phyloP scores from a whole-genome alignment of 2,888 invertebrate genomes.

The Cremastobaeus sp. region DNA sequence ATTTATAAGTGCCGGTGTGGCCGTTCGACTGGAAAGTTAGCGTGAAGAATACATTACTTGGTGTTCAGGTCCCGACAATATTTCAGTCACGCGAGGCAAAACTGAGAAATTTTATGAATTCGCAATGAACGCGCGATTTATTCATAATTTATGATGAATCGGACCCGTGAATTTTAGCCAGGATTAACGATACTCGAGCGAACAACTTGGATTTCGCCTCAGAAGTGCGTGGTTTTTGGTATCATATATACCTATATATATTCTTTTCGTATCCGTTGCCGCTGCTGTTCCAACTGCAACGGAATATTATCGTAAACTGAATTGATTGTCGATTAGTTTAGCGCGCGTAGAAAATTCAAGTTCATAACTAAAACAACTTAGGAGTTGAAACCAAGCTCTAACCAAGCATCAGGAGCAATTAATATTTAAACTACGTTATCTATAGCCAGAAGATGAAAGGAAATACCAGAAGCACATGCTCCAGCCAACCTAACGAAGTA shows the following conservation, averaged over 20 bases:
- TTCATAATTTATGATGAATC: constrained; percentile 34
- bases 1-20: constrained; percentile 3
- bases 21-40: constrained; percentile 8
- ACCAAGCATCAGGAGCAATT: constrained; percentile 7
- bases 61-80: constrained; percentile 24
- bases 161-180: constrained; percentile 13
- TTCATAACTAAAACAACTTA: not conserved
- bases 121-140: constrained; percentile 17
- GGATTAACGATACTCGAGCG: constrained; percentile 18
- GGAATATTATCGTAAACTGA: not conserved
- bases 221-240: too few species aligned
- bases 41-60: constrained; percentile 35
- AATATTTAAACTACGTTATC: constrained; percentile 25
- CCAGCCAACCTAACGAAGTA: constrained; percentile 44
- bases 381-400: not conserved
- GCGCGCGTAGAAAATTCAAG: not conserved
- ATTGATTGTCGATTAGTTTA: not conserved
- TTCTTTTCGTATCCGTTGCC: too few species aligned
- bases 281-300: not conserved
- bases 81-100: constrained; percentile 40
- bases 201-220: not conserved
- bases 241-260: too few species aligned
- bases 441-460: constrained; percentile 41
- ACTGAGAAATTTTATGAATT: constrained; percentile 35
- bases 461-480: constrained; percentile 34